Evolutionary conservation across 2,113 vertebrate genomes (phyloP).

Genomic region (Antechinus stuartii): DNA sequence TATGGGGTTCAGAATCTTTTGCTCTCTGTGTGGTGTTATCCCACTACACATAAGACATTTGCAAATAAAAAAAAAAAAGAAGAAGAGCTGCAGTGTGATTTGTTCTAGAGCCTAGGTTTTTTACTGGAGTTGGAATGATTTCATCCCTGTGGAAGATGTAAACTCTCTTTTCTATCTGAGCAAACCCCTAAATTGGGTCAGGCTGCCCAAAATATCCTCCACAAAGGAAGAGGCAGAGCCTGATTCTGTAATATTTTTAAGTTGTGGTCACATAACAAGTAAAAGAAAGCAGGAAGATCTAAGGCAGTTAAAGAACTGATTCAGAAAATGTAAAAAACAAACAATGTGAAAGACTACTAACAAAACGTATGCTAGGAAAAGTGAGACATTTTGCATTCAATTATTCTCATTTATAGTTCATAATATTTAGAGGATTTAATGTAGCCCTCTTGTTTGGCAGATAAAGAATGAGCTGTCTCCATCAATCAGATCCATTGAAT

Average conservation of each 20-base stretch:
- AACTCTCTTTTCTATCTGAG: neutral
- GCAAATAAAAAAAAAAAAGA: neutral
- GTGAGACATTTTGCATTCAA: conserved; percentile 44
- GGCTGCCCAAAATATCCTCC: neutral
- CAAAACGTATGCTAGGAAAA: neutral
- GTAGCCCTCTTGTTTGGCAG: neutral
- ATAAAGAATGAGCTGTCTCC: conserved; percentile 21
- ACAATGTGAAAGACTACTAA: neutral
- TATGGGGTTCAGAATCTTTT: neutral
- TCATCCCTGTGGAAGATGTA: neutral
- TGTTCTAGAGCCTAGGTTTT: neutral
- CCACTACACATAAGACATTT: neutral
- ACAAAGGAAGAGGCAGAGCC: neutral
- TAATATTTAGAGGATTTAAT: neutral
- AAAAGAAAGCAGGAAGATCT: neutral
- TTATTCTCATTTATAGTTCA: neutral
- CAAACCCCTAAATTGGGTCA: neutral
- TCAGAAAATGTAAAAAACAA: neutral
- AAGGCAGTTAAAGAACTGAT: neutral
- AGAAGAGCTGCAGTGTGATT: neutral
- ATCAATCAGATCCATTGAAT: conserved; percentile 26
- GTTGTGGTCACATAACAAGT: neutral
- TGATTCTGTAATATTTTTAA: neutral
- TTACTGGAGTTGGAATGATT: neutral
- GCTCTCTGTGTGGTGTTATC: neutral